Evolutionary conservation across 2,113 vertebrate genomes (phyloP), one percentile per base, ranked within the genome.

Genomic region (Erythrocercus mccallii): DNA sequence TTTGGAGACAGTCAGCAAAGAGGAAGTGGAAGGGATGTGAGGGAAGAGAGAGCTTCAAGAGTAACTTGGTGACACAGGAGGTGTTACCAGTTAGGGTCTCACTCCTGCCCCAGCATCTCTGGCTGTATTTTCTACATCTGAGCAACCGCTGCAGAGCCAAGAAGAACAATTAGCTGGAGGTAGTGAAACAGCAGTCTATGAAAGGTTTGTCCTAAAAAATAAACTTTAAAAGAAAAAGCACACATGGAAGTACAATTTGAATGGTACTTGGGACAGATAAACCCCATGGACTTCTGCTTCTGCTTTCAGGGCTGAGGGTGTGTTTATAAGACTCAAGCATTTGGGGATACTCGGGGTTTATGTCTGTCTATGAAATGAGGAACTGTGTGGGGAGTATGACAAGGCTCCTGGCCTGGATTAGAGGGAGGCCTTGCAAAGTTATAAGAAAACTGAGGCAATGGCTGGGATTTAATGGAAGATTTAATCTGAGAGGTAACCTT

Each of bases 391-490:
- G 22, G 66, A 24, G 14, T 16, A 33, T 45, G 77, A 48, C 70
- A 48, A 27, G 20, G 23, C 73, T 87, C 81, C 54, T 85, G 78
- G 62, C 87, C 37, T 87, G 84, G 48, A 15, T 87, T 90, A 53
- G 25, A 80, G 81, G 81, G 77, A 85, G 35, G 22, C 70, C 31
- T 31, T 81, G 78, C 60, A 71, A 81, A 84, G 35, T 60, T 4
- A 0, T 85, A 65, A 87, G 66, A 85, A 92, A 94, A 79, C 66
- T 56, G 90, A 86, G 80, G 92, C 77, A 88, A 66, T 65, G 88
- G 21, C 51, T 86, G 45, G 56, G 66, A 71, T 80, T 94, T 95
- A 88, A 92, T 86, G 81, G 77, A 91, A 95, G 69, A 93, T 88
- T 88, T 94, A 40, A 88, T 86, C 71, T 95, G 47, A 64, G 87